Base-by-base conservation (phyloP, 2,113 vertebrate species). In the Apteryx owenii region DNA sequence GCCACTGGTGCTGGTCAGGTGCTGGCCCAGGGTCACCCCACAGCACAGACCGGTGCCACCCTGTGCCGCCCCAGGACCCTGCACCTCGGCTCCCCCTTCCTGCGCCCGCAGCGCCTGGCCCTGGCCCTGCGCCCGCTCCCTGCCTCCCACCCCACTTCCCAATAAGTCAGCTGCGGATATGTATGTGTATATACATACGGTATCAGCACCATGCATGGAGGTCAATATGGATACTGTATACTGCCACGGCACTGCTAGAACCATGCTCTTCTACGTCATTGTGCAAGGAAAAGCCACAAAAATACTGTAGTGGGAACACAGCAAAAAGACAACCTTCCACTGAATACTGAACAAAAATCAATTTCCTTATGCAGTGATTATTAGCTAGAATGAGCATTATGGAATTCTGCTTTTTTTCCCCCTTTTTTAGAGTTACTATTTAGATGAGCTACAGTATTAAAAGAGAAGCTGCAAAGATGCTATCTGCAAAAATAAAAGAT, bases 391-490 rank as follows among this genome's bases (percentile, higher is more conserved):
- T 83, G 40, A 79, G 33, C 28, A 51, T 69, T 78, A 71, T 93
- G 80, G 69, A 91, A 73, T 94, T 64, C 68, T 87, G 61, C 69
- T 71, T 80, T 38, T 9, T 38, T 20, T 8, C 7, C 46, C n/a
- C 31, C 14, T 48, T 81, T 69, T 76, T 85, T 70, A 93, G 18
- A 82, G 69, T n/a, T 83, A 54, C 40, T 69, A 36, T 28, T 92
- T 66, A 80, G 85, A 86, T 95, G 89, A 91, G 81, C 76, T 95
- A 84, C 5, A 0, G 62, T 78, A 38, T 40, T 97, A 83, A 95
- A 94, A 95, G 71, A 97, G 90, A 97, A 97, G 97, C 94, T 93
- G 92, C 82, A 77, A 93, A 98, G 87, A 95, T 93, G 93, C 90
- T 94, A 95, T 85, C 36, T 60, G 94, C 82, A 94, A 97, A 88